Percentiles rank a stretch among this genome's conserved stretches.
Conservation (phyloP, 2,888 invertebrate genomes). For the Rosalia funebris region DNA sequence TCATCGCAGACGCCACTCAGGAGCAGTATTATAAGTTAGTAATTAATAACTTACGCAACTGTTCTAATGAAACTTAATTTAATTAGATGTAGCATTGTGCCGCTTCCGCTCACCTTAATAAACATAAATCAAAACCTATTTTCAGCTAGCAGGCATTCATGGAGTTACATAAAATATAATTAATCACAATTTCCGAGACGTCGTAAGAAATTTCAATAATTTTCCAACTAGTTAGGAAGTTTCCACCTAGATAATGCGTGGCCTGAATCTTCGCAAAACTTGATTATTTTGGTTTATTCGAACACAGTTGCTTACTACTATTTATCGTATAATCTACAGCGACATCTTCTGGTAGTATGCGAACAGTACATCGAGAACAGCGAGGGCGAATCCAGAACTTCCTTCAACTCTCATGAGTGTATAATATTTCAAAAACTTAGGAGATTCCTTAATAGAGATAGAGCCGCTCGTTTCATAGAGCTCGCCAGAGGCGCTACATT, state of each 20-base stretch:
- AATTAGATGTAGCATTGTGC: slow-evolving; percentile 23
- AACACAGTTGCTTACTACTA: neutral
- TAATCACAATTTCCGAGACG: slow-evolving; percentile 17
- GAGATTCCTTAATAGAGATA: too few species aligned
- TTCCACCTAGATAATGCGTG: slow-evolving; percentile 14
- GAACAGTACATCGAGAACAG: too few species aligned
- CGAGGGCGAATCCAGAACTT: too few species aligned
- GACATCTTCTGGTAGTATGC: too few species aligned
- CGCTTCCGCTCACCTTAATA: slow-evolving; percentile 23
- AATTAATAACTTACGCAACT: slow-evolving; percentile 27
- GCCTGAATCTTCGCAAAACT: slow-evolving; percentile 1
- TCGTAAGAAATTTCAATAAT: slow-evolving; percentile 13
- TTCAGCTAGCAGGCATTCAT: neutral
- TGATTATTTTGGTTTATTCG: neutral
- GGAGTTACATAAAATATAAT: slow-evolving; percentile 16
- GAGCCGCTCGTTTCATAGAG: too few species aligned
- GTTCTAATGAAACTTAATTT: slow-evolving; percentile 25
- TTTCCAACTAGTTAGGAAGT: slow-evolving; percentile 16
- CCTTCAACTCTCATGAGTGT: too few species aligned
- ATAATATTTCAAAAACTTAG: too few species aligned
- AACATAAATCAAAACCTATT: slow-evolving; percentile 27
- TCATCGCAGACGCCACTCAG: slow-evolving; percentile 11
- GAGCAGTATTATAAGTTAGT: slow-evolving; percentile 18
- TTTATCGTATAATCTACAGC: neutral
- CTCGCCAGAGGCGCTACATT: too few species aligned